Conservation (phyloP, 2,113 vertebrate genomes). For the Rattus norvegicus region DNA sequence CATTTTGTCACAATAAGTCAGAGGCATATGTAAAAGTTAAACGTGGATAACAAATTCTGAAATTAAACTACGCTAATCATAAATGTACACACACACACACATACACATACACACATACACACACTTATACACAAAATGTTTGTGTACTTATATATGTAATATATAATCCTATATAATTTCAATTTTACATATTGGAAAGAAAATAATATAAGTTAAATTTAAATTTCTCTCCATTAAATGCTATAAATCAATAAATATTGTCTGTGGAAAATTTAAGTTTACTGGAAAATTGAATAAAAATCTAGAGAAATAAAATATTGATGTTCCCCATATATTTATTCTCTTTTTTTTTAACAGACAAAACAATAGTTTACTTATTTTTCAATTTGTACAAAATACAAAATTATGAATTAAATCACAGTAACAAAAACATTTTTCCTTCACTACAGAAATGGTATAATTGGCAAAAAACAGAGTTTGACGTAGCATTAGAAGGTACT, state of each 20-base stretch:
- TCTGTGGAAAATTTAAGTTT: neutral
- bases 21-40: neutral
- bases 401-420: too few relatives aligned
- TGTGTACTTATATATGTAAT: neutral
- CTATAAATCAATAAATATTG: neutral
- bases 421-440: too few relatives aligned
- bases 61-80: neutral
- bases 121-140: neutral
- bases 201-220: neutral
- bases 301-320: neutral
- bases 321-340: neutral
- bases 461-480: too few relatives aligned
- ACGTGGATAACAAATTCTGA: neutral
- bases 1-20: neutral
- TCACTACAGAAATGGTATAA: too few relatives aligned
- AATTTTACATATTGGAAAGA: neutral
- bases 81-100: neutral
- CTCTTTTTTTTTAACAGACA: too few relatives aligned
- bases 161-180: neutral
- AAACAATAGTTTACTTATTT: too few relatives aligned
- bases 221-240: neutral
- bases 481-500: too few relatives aligned
- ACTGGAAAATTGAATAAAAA: neutral
- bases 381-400: too few relatives aligned
- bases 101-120: neutral